Evolutionary conservation across 2,888 invertebrate genomes (phyloP).

Genomic region (Imbricaverruca yamaguchii): DNA sequence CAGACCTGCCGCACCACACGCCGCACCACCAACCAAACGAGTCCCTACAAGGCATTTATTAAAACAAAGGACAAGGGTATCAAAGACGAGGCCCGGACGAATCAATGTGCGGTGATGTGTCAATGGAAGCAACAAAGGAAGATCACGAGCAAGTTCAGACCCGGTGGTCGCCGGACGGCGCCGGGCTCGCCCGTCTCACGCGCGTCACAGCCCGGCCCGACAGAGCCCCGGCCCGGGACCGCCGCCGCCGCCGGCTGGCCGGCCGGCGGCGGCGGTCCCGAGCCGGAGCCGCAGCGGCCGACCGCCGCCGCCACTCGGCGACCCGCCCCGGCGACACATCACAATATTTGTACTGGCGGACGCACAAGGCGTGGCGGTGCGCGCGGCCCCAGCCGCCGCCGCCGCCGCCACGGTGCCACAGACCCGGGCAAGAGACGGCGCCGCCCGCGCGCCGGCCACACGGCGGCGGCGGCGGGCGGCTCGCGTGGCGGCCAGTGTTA

Average conservation of each 20-base stretch:
- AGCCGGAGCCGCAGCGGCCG: neutral
- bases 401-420: neutral
- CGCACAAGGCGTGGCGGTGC: neutral
- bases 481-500: too few relatives aligned
- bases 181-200: neutral
- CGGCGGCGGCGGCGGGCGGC: too few relatives aligned
- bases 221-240: neutral
- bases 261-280: neutral
- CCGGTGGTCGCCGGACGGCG: neutral
- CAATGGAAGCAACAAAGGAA: slow-evolving; percentile 19
- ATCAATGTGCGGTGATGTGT: too few relatives aligned
- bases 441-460: neutral
- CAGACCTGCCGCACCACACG: too few relatives aligned
- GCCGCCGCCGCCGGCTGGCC: neutral
- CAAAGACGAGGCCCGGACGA: too few relatives aligned
- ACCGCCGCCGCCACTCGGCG: neutral
- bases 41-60: too few relatives aligned
- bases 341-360: slow-evolving; percentile 11
- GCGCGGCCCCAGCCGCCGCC: too few relatives aligned
- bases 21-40: too few relatives aligned
- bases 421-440: neutral
- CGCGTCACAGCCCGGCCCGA: neutral
- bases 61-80: too few relatives aligned
- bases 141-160: neutral
- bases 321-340: neutral